These are phyloP conservation scores for Charadrius vociferus DNA, from an alignment of 2,113 vertebrate genomes.

Conservation along the genomic window DNA sequence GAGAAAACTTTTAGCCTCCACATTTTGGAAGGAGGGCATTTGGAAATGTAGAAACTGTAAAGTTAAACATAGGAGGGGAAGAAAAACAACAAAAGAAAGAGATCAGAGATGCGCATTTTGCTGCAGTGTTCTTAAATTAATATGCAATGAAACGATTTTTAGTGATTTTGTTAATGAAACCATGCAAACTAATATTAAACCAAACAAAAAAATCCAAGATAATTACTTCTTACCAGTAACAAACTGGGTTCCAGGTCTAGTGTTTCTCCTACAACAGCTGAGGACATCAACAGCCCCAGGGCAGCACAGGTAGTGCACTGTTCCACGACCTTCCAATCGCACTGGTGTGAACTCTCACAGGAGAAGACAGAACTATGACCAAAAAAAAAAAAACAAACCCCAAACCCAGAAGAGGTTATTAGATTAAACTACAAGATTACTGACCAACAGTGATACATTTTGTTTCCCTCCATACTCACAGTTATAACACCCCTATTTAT, in stretches of 20 bases:
- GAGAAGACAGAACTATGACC: background rate
- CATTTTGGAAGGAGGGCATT: background rate
- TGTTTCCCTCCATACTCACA: background rate
- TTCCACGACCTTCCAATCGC: background rate
- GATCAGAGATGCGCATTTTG: background rate
- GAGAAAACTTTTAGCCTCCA: background rate
- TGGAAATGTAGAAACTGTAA: background rate
- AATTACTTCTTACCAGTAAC: conserved; percentile 48
- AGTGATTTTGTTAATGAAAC: background rate
- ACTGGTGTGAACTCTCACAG: background rate
- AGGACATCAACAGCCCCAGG: conserved; percentile 65
- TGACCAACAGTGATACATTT: background rate
- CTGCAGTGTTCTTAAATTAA: background rate
- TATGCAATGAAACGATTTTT: background rate
- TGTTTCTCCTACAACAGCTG: conserved; percentile 50
- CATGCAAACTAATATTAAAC: rapidly evolving
- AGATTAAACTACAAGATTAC: background rate
- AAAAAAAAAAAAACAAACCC: background rate
- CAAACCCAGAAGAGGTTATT: background rate
- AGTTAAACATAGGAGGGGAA: background rate
- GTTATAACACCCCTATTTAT: background rate
- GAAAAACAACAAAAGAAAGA: background rate
- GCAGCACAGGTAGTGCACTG: conserved; percentile 37
- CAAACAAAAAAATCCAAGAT: background rate
- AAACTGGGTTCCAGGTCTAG: conserved; percentile 64